phyloP scores from a whole-genome alignment of 2,113 vertebrate genomes.

The Butorides virescens region DNA sequence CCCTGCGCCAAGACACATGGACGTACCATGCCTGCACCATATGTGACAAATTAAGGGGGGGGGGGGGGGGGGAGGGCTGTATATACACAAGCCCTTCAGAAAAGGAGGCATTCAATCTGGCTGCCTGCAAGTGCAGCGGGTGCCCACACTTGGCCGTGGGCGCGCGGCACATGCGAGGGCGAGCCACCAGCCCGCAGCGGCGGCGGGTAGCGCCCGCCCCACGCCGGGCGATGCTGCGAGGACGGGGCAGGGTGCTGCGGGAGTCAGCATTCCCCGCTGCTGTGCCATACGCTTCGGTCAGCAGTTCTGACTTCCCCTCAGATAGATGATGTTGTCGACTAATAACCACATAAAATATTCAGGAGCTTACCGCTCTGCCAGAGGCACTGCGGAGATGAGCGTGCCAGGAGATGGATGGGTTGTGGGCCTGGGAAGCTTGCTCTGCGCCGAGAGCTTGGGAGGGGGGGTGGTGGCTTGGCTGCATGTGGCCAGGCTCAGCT shows the following conservation, averaged over 20 bases:
- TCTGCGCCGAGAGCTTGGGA: background rate
- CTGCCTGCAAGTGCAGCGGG: background rate
- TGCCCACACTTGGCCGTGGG: background rate
- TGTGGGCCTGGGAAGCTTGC: background rate
- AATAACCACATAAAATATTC: constrained; percentile 65
- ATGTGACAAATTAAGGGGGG: background rate
- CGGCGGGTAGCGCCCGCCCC: background rate
- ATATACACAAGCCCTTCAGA: background rate
- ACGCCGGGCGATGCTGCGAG: background rate
- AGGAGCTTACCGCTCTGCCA: constrained; percentile 43
- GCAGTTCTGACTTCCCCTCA: constrained; percentile 45
- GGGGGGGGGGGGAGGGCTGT: background rate
- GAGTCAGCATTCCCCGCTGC: background rate
- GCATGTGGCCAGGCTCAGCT: background rate
- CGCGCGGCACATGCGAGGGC: background rate
- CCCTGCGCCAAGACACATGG: background rate
- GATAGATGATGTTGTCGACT: constrained; percentile 31
- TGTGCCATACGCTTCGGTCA: background rate
- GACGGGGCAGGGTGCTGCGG: background rate
- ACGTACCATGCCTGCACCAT: background rate
- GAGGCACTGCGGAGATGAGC: constrained; percentile 26
- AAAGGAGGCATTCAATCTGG: background rate
- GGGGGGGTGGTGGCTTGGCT: background rate
- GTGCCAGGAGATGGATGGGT: constrained; percentile 29
- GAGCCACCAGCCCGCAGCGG: background rate